A percentile compares a stretch with the other conserved stretches of the same genome.
Conservation (phyloP, 2,113 vertebrate genomes). For the Boleophthalmus pectinirostris region DNA sequence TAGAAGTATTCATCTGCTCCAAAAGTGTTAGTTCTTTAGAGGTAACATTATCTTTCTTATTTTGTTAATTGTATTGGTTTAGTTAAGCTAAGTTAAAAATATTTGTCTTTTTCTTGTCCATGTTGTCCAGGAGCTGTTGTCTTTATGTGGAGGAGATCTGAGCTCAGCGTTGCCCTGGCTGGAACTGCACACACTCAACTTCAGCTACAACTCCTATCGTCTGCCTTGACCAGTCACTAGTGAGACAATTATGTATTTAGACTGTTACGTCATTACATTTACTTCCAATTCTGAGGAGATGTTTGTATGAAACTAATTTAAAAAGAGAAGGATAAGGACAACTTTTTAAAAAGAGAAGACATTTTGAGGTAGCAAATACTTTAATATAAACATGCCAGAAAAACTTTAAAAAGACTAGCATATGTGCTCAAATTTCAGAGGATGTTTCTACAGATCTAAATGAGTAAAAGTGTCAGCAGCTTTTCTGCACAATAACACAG, state of each 20-base stretch:
- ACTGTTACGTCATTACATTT: too few species aligned
- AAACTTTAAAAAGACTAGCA: too few species aligned
- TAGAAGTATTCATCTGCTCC: conserved; percentile 90
- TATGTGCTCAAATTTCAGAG: too few species aligned
- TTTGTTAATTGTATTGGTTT: conserved; percentile 20
- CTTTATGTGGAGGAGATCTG: conserved; percentile 91
- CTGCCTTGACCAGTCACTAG: conserved; percentile 89
- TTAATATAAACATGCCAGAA: too few species aligned
- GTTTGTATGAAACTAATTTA: too few species aligned
- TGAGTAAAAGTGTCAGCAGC: too few species aligned
- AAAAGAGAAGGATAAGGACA: too few species aligned
- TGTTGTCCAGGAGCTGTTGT: conserved; percentile 92
- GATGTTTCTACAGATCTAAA: too few species aligned
- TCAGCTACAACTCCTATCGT: conserved; percentile 90
- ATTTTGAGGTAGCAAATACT: too few species aligned
- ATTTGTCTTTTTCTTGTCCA: conserved; percentile 15
- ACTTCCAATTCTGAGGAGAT: too few species aligned
- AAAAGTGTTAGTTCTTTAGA: conserved; percentile 86
- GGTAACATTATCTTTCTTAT: conserved; percentile 69
- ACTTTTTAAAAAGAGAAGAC: too few species aligned
- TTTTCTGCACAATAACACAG: too few species aligned
- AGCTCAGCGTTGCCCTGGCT: conserved; percentile 94
- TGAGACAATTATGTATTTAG: conserved; percentile 66
- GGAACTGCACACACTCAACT: conserved; percentile 90
- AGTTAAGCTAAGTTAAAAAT: conserved; percentile 8